A percentile compares a stretch with the other conserved stretches of the same genome.
Evolutionary conservation across 2,888 invertebrate species (phyloP).

Genomic region (Enchytraeus crypticus): DNA sequence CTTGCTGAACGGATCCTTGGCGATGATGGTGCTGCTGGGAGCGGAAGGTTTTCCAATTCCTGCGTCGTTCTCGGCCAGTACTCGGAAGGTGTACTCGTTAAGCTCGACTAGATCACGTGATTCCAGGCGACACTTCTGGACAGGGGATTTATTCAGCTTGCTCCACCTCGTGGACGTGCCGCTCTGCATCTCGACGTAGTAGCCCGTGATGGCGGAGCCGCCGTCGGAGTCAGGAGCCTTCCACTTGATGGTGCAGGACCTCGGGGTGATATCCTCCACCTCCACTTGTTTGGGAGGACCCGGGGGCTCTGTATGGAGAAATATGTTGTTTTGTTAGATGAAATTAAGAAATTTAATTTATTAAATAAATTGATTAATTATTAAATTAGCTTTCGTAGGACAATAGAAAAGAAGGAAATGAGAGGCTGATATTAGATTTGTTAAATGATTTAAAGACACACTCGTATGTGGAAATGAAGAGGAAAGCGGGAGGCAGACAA

Average conservation of each 20-base stretch:
- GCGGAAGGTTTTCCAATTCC: conserved; percentile 84
- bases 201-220: conserved; percentile 32
- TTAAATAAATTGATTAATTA: neutral
- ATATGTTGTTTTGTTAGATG: no score
- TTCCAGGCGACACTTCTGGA: conserved; percentile 13
- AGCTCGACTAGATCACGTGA: conserved; percentile 64
- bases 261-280: conserved; percentile 24
- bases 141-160: conserved; percentile 25
- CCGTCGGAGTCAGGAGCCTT: conserved; percentile 33
- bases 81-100: conserved; percentile 80
- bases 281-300: conserved; percentile 26
- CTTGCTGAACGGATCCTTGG: conserved; percentile 60
- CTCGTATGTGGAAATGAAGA: no score
- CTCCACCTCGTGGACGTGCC: conserved; percentile 31
- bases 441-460: no score
- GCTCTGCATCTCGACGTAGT: conserved; percentile 35
- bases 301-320: conserved; percentile 22
- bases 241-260: conserved; percentile 28
- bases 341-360: no score
- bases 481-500: no score
- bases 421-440: neutral
- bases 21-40: conserved; percentile 32
- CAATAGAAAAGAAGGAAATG: neutral
- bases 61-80: conserved; percentile 77
- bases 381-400: neutral